phyloP scores from a whole-genome alignment of 1,140 invertebrate genomes.

The Steinernema feltiae region DNA sequence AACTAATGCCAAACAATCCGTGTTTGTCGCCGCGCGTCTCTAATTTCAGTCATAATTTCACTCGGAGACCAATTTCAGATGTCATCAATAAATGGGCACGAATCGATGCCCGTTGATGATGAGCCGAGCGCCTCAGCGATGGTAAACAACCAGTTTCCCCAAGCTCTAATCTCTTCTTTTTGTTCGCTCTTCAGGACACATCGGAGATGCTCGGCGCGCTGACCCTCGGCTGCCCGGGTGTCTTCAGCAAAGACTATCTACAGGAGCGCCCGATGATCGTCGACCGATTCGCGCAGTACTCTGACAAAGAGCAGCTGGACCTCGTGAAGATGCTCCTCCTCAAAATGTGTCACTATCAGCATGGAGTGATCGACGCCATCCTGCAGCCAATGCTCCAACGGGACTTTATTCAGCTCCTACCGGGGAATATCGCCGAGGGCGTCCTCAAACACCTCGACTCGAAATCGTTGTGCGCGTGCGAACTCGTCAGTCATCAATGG shows the following conservation, averaged over 20 bases:
- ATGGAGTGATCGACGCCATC: constrained; percentile 93
- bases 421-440: constrained; percentile 95
- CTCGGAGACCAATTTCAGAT: too few species aligned
- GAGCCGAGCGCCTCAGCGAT: background rate
- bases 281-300: background rate
- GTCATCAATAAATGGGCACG: too few species aligned
- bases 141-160: background rate
- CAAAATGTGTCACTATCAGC: constrained; percentile 97
- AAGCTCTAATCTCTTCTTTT: background rate
- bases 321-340: constrained; percentile 89
- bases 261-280: background rate
- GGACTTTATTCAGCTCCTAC: constrained; percentile 93
- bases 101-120: background rate
- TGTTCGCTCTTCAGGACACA: background rate
- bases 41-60: too few species aligned
- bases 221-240: background rate
- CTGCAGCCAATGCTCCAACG: constrained; percentile 96
- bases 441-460: constrained; percentile 95
- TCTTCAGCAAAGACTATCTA: background rate
- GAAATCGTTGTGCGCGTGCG: constrained; percentile 82
- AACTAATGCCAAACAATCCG: too few species aligned
- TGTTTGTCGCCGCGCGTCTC: too few species aligned
- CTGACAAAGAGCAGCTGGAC: constrained; percentile 72
- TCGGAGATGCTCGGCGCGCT: background rate
- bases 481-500: constrained; percentile 96